A percentile compares a stretch with the other conserved stretches of the same genome.
Evolutionary conservation across 1,140 invertebrate genomes (phyloP).

Genomic region (Drosophila lowei): DNA sequence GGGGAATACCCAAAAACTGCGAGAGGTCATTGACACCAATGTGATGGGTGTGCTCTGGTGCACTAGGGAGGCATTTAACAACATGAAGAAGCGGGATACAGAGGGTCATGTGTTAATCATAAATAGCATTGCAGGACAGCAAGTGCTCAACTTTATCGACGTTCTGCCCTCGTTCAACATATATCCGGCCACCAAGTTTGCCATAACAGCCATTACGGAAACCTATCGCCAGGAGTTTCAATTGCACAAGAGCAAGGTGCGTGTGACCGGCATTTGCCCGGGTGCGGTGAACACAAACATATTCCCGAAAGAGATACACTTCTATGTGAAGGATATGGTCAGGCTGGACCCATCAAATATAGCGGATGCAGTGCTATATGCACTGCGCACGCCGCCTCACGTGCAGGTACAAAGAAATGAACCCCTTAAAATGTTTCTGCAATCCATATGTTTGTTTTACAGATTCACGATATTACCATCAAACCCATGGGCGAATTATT

Average conservation of each 20-base stretch:
- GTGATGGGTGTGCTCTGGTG: constrained; percentile 88
- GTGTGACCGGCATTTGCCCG: constrained; percentile 86
- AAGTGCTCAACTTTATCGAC: constrained; percentile 79
- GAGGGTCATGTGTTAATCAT: constrained; percentile 86
- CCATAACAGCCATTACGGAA: constrained; percentile 86
- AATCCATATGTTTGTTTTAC: constrained; percentile 9
- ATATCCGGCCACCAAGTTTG: constrained; percentile 86
- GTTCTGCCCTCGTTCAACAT: constrained; percentile 83
- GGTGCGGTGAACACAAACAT: constrained; percentile 86
- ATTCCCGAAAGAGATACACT: constrained; percentile 73
- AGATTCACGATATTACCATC: constrained; percentile 83
- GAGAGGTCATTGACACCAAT: constrained; percentile 87
- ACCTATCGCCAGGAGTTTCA: constrained; percentile 85
- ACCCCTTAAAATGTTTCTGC: too few relatives aligned
- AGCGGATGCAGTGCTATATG: constrained; percentile 85
- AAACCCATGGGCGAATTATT: constrained; percentile 82
- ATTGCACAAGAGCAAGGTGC: constrained; percentile 84
- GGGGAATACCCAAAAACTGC: constrained; percentile 78
- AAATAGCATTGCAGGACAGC: constrained; percentile 80
- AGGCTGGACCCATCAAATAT: constrained; percentile 84
- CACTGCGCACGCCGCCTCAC: constrained; percentile 85
- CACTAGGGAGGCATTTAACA: constrained; percentile 86
- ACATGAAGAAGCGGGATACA: constrained; percentile 87
- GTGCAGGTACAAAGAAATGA: constrained; percentile 83
- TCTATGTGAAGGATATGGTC: constrained; percentile 69